Conservation (phyloP, 2,113 vertebrate genomes). For the Vidua macroura region DNA sequence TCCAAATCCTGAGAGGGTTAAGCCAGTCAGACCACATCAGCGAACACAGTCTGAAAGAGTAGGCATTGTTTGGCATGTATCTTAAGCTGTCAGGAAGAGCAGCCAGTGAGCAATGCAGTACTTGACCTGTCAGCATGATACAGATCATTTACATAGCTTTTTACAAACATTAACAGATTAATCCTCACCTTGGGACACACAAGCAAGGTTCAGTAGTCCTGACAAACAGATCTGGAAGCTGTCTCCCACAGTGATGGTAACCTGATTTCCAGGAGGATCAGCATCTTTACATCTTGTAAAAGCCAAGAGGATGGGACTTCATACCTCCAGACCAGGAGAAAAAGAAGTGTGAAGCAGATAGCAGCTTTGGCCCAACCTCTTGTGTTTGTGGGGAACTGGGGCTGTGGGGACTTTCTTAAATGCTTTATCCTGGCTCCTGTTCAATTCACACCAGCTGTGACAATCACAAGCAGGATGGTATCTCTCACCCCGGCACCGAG, state of each 20-base stretch:
- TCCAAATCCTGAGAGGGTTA: background rate
- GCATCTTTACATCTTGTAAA: background rate
- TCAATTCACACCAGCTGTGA: background rate
- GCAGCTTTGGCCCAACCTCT: background rate
- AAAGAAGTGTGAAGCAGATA: background rate
- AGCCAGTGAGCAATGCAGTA: conserved; percentile 9
- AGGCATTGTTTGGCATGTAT: conserved; percentile 11
- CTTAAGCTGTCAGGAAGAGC: conserved; percentile 28
- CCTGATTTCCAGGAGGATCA: conserved; percentile 10
- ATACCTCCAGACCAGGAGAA: background rate
- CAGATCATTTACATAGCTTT: conserved; percentile 58
- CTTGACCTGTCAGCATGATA: conserved; percentile 41
- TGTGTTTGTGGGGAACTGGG: background rate
- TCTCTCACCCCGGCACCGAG: background rate
- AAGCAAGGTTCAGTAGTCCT: conserved; percentile 38
- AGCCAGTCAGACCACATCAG: conserved; percentile 8
- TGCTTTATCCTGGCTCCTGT: background rate
- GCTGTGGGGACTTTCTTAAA: background rate
- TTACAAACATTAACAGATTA: conserved; percentile 57
- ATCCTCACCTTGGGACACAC: conserved; percentile 53
- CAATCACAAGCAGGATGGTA: background rate
- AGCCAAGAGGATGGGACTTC: background rate
- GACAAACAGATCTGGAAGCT: conserved; percentile 16
- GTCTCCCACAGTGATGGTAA: background rate
- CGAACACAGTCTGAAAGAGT: accelerated